Evolutionary conservation across 2,113 vertebrate genomes (phyloP).

Genomic region (Nothoprocta perdicaria): DNA sequence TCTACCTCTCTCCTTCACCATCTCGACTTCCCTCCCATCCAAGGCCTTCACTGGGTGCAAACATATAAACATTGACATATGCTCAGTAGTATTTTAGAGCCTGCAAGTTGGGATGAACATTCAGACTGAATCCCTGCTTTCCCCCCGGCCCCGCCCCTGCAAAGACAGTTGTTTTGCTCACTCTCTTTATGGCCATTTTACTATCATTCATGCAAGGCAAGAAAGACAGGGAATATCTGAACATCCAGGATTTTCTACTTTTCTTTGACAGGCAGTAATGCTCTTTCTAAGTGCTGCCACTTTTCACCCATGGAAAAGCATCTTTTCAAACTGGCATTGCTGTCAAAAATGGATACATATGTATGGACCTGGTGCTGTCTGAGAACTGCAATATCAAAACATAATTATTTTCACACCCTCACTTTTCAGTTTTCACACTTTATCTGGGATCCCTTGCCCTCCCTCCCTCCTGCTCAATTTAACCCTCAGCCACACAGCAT

Average conservation of each 20-base stretch:
- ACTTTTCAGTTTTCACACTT: too few species aligned
- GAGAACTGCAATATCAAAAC: slow-evolving; percentile 36
- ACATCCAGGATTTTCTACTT: slow-evolving; percentile 69
- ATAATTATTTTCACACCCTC: neutral
- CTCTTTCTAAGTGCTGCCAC: slow-evolving; percentile 42
- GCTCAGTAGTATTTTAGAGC: neutral
- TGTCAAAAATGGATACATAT: slow-evolving; percentile 26
- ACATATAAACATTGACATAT: neutral
- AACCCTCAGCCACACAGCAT: slow-evolving; percentile 45
- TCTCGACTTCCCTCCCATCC: neutral
- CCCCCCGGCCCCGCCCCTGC: slow-evolving; percentile 46
- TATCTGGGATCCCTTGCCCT: neutral
- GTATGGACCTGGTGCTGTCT: neutral
- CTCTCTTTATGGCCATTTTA: slow-evolving; percentile 75
- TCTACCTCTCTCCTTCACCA: neutral
- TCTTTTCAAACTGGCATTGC: slow-evolving; percentile 18
- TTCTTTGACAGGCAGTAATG: slow-evolving; percentile 74
- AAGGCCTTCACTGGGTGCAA: neutral
- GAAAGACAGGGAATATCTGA: slow-evolving; percentile 68
- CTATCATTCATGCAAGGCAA: slow-evolving; percentile 80
- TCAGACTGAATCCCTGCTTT: slow-evolving; percentile 14
- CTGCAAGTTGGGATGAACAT: neutral
- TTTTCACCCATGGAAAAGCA: slow-evolving; percentile 10
- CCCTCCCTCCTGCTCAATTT: slow-evolving; percentile 18
- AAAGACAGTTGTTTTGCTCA: slow-evolving; percentile 78